Percentiles rank a stretch among this genome's conserved stretches.
Conservation (phyloP, 2,113 vertebrate genomes). For the Malurus cyaneus region DNA sequence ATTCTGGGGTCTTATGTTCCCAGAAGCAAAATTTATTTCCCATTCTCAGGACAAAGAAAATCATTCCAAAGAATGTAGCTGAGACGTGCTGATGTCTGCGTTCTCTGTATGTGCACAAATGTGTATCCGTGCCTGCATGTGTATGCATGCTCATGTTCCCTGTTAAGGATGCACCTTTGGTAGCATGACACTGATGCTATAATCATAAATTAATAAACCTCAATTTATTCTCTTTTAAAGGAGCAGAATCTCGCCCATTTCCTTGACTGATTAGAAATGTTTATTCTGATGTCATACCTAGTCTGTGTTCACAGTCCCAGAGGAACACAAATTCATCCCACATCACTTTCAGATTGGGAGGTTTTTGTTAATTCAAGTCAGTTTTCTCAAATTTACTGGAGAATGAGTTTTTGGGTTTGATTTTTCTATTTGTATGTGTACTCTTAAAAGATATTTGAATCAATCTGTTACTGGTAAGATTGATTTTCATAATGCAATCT, state of each 20-base stretch:
- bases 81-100: not conserved
- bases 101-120: not conserved
- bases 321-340: not conserved
- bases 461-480: not conserved
- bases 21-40: slow-evolving; percentile 24
- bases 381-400: not conserved
- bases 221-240: not conserved
- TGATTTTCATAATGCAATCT: not conserved
- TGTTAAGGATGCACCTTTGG: not conserved
- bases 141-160: not conserved
- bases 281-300: not conserved
- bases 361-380: not conserved
- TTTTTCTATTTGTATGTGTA: not conserved
- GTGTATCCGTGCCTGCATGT: not conserved
- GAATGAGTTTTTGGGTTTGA: not conserved
- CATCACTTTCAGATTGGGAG: not conserved
- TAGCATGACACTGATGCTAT: not conserved
- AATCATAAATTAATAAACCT: not conserved
- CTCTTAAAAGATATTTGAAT: not conserved
- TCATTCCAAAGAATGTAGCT: not conserved
- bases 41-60: not conserved
- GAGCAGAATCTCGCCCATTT: not conserved
- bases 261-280: not conserved
- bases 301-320: not conserved
- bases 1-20: not conserved